Percentiles rank a stretch among this genome's conserved stretches.
Conservation (phyloP, 2,888 invertebrate species). For the Amiota communis region DNA sequence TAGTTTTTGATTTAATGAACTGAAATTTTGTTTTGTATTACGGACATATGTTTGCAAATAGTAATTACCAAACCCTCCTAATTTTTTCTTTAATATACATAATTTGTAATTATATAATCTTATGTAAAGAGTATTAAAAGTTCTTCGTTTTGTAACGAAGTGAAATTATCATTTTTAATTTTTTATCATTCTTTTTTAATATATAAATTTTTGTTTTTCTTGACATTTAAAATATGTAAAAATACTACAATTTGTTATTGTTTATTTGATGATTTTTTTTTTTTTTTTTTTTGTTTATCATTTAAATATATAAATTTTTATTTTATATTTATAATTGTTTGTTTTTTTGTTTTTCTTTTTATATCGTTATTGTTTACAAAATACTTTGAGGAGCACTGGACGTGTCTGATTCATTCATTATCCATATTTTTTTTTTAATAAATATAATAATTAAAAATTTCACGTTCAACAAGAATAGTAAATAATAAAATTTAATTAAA, state of each 20-base stretch:
- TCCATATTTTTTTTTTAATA: slow-evolving; percentile 45
- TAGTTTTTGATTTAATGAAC: no score
- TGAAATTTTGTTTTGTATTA: no score
- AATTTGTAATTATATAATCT: no score
- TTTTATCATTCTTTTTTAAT: slow-evolving; percentile 3
- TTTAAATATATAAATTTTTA: slow-evolving; percentile 36
- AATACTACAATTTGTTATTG: slow-evolving; percentile 49
- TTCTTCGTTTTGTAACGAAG: no score
- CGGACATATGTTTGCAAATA: no score
- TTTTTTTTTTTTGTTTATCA: slow-evolving; percentile 28
- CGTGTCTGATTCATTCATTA: slow-evolving; percentile 59
- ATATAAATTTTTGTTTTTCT: slow-evolving; percentile 37
- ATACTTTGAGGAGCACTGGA: slow-evolving; percentile 72
- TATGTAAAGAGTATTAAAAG: no score
- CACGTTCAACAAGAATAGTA: slow-evolving; percentile 25
- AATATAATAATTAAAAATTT: slow-evolving; percentile 22
- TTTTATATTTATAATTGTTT: slow-evolving; percentile 33
- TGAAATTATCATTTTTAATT: neutral
- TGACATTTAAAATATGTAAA: slow-evolving; percentile 52
- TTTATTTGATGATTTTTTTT: slow-evolving; percentile 31
- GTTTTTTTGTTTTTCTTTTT: slow-evolving; percentile 57
- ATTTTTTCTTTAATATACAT: no score
- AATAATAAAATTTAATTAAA: slow-evolving; percentile 20
- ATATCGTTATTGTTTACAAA: slow-evolving; percentile 70
- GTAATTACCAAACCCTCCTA: no score